phyloP scores from a whole-genome alignment of 2,888 invertebrate genomes.

The Drosophila antonietae region DNA sequence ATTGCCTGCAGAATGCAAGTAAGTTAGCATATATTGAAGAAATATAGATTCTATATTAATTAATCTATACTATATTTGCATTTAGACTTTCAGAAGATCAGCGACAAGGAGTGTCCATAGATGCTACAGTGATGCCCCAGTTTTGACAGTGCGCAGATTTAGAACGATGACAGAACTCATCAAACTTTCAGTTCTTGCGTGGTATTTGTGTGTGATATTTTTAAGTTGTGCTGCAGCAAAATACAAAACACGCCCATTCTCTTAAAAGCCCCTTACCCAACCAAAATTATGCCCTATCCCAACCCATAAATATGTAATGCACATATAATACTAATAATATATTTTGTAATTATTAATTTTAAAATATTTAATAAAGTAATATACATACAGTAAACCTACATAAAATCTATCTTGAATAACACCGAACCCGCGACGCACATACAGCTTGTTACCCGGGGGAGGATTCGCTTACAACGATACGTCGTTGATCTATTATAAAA shows the following conservation, averaged over 20 bases:
- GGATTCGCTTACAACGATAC: constrained; percentile 37
- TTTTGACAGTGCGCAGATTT: constrained; percentile 47
- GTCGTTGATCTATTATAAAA: constrained; percentile 37
- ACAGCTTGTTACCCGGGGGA: constrained; percentile 7
- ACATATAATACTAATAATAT: constrained; percentile 62
- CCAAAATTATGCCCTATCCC: background rate
- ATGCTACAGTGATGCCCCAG: constrained; percentile 61
- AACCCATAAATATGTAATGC: constrained; percentile 52
- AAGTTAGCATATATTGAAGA: constrained; percentile 29
- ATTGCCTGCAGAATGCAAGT: constrained; percentile 79
- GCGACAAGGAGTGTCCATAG: constrained; percentile 84
- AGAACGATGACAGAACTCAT: constrained; percentile 44
- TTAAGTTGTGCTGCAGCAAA: constrained; percentile 82
- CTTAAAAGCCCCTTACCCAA: background rate
- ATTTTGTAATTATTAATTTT: constrained; percentile 76
- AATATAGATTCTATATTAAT: background rate
- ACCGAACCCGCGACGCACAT: background rate
- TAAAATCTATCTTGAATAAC: constrained; percentile 5
- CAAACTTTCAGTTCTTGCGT: constrained; percentile 64
- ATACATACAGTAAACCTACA: constrained; percentile 34
- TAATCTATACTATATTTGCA: constrained; percentile 13
- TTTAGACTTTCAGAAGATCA: constrained; percentile 83
- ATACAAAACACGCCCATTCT: constrained; percentile 61
- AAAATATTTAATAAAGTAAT: constrained; percentile 74
- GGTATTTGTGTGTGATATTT: constrained; percentile 84